phyloP scores from a whole-genome alignment of 2,113 vertebrate genomes.

The Malurus alboscapulatus region DNA sequence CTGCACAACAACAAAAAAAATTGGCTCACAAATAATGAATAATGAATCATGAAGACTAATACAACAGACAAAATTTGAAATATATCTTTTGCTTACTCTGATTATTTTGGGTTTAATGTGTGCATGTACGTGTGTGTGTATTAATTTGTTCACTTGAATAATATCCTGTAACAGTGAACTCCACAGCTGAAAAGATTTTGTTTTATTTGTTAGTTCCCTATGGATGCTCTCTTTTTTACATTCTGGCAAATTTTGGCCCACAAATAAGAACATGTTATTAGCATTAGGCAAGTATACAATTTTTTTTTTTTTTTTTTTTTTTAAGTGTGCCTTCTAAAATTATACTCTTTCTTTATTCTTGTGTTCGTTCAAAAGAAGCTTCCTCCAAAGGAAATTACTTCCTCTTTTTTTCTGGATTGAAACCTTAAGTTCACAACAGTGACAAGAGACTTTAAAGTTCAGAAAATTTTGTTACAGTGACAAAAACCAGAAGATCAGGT shows the following conservation, averaged over 20 bases:
- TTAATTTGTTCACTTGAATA: neutral
- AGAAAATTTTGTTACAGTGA: neutral
- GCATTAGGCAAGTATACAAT: neutral
- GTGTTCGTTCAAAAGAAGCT: neutral
- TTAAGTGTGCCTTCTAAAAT: neutral
- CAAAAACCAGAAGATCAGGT: neutral
- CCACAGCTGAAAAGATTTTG: neutral
- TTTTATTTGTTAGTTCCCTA: neutral
- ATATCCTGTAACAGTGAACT: neutral
- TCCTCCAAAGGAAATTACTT: neutral
- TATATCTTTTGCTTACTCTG: neutral
- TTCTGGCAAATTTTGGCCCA: neutral
- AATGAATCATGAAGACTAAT: neutral
- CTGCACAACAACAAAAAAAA: neutral
- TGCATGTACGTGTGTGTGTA: neutral
- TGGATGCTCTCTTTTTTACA: neutral
- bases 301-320: neutral
- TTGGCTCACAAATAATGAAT: neutral
- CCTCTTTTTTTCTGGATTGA: neutral
- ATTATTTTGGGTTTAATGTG: neutral
- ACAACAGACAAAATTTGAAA: neutral
- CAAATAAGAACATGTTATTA: neutral
- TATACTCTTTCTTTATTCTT: neutral
- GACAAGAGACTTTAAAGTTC: neutral
- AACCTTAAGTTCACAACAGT: neutral